These are phyloP conservation scores for Geothlypis trichas DNA, from an alignment of 2,113 vertebrate genomes.

Conservation along the genomic window DNA sequence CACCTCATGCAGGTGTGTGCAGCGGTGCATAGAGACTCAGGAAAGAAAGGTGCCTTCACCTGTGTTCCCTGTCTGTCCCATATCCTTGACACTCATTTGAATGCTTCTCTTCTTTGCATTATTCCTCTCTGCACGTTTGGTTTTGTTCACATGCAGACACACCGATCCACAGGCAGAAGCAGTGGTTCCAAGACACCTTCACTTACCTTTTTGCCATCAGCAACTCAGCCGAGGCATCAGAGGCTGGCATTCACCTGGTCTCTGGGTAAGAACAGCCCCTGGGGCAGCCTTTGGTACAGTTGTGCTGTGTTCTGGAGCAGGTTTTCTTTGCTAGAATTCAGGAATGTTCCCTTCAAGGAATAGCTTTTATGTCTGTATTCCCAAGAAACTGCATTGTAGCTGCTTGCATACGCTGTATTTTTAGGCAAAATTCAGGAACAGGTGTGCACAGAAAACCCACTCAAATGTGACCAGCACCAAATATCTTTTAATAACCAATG, in stretches of 20 bases:
- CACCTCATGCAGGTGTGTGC: not conserved
- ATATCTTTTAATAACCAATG: not conserved
- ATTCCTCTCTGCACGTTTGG: not conserved
- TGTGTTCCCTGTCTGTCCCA: not conserved
- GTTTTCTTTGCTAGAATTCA: not conserved
- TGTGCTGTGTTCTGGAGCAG: not conserved
- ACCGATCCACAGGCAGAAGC: constrained; percentile 74
- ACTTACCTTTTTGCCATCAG: constrained; percentile 80
- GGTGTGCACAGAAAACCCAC: not conserved
- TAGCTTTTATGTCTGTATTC: not conserved
- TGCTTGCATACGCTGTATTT: not conserved
- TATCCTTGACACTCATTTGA: not conserved
- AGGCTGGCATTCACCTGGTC: constrained; percentile 83
- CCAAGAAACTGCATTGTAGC: not conserved
- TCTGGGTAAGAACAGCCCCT: constrained; percentile 82
- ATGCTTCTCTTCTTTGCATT: not conserved
- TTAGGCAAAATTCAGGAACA: not conserved
- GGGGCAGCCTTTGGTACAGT: not conserved
- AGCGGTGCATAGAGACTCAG: rapidly evolving
- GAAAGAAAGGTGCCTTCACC: not conserved
- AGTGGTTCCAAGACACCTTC: constrained; percentile 90
- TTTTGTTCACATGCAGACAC: constrained; percentile 71
- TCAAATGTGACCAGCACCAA: not conserved
- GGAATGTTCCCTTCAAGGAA: not conserved
- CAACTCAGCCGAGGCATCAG: constrained; percentile 75